Conservation (phyloP, 2,888 invertebrate species). For the Seladonia tumulorum region DNA sequence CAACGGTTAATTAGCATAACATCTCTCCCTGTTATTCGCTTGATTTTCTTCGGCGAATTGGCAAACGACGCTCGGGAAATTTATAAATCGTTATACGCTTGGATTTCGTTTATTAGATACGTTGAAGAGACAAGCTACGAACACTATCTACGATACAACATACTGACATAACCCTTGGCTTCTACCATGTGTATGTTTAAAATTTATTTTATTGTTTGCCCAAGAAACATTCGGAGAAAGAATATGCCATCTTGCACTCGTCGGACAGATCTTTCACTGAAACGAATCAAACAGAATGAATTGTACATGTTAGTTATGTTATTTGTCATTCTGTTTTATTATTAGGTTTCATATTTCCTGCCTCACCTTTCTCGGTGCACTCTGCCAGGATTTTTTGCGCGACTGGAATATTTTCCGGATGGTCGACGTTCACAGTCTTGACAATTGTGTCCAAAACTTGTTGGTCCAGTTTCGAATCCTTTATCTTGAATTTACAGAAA, state of each 20-base stretch:
- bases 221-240: constrained; percentile 9
- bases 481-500: constrained; percentile 16
- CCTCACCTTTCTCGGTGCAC: constrained; percentile 25
- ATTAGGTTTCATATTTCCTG: neutral
- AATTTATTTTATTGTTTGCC: neutral
- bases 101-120: neutral
- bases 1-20: neutral
- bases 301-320: neutral
- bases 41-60: neutral
- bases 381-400: fast-evolving
- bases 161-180: neutral
- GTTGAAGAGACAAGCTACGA: neutral
- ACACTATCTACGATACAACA: neutral
- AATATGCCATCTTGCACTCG: constrained; percentile 25
- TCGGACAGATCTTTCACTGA: neutral
- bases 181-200: no score
- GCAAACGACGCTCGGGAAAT: neutral
- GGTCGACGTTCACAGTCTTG: neutral
- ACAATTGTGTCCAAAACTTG: neutral
- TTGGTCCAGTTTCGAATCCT: neutral
- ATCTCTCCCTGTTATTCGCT: neutral
- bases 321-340: neutral
- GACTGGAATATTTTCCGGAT: neutral
- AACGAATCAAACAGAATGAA: neutral
- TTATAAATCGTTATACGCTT: neutral